Base-by-base conservation (phyloP, 2,888 invertebrate genomes). In the Agrochola lychnidis region DNA sequence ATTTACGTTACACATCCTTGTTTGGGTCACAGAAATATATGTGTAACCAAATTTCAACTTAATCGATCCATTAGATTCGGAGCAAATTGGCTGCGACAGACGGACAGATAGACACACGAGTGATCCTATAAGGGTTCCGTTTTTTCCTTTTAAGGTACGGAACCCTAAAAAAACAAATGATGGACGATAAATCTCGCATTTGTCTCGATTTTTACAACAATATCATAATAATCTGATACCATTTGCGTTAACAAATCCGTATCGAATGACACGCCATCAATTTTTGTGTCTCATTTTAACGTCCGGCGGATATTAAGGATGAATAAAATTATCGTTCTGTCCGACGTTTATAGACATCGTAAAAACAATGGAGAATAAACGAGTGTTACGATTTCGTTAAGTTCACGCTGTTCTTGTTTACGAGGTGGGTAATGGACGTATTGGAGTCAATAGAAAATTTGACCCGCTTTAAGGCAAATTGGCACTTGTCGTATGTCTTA, bases 311-410 rank as follows among this genome's bases (percentile, higher is more conserved):
- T 86, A 88, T 88, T 86, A 87, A 88, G 53, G 85, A 82, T 77
- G 88, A 88, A 88, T 87, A 83, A 88, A 84, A 87, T 87, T 85
- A 88, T 86, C 87, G 76, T 87, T 80, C 64, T 67, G 76, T 72
- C 69, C 66, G 53, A 66, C 75, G 59, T 84, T 87, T 77, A 86
- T 84, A n/a, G 76, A 59, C 51, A 67, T 84, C 88, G 67, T 87
- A 80, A 88, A 87, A 70, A 80, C 76, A 79, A 87, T 76, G 81
- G 76, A 67, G 74, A 67, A 76, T 81, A 82, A 84, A 78, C 64
- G 84, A 86, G 68, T 76, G 53, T 82, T 66, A 73, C 56, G 76
- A 73, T 79, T 74, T 59, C 51, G 61, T 74, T 62, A 70, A 77
- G 73, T 74, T 72, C 66, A 40, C 36, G 62, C 45, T 73, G 57